Base-by-base conservation (phyloP, 2,888 invertebrate genomes). In the Gasteruption jaculator region DNA sequence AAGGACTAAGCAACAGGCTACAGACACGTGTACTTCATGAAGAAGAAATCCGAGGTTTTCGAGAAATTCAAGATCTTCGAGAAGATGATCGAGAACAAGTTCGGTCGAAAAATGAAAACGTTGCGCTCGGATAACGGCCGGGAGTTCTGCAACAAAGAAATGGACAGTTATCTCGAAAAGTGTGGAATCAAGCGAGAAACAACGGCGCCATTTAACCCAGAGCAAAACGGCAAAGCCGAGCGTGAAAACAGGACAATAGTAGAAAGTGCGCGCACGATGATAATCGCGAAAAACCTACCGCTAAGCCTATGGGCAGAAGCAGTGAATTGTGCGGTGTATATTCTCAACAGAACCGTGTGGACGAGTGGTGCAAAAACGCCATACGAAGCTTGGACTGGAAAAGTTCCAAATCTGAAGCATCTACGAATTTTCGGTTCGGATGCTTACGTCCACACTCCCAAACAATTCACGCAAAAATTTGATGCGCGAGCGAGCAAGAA, bases 161-260 rank as follows among this genome's bases (percentile, higher is more conserved):
- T 44, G n/a, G 20, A 33, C 25, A 15, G 31, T 11, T 27, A 27
- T 27, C 22, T 24, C 10, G 39, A 39, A 3, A 19, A 31, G 3
- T 32, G 32, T 30, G 53, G 52, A 4, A 55, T 56, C 18, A 19
- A 40, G 8, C 36, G 47, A 27, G 36, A 50, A 32, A 50, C 44
- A 29, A 52, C 54, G 14, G 41, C 53, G 10, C 38, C 52, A 11
- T 45, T 51, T 26, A 54, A 41, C 42, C 56, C 56, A 4, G 45
- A 58, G 35, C 50, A 51, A 19, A 53, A 53, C 38, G 56, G 56
- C 8, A 48, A 48, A 29, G 35, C 52, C 8, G 54, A 58, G 36
- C 41, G 56, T 20, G 43, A 51, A 15, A 58, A 58, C 25, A 14
- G 55, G 18, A 56, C 56, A 10, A 29, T 58, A 5, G 25, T 53